Evolutionary conservation across 2,888 invertebrate species (phyloP), one percentile per base, ranked within the genome.

Genomic region (Epistrophe eligans): DNA sequence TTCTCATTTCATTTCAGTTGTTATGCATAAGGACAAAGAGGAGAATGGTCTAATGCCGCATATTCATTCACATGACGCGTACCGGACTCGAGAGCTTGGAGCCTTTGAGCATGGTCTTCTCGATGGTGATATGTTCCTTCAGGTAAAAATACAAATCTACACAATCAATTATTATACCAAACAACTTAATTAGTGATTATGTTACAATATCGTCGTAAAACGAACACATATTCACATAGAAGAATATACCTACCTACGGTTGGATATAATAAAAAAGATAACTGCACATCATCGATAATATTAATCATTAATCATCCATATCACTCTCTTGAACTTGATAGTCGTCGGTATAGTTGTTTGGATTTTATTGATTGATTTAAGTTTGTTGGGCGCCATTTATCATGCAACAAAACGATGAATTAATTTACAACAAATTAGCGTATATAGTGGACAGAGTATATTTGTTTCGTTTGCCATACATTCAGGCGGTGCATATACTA

Each of bases 21-120:
- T 97, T 91, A 97, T 98, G 97, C 97, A 97, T 95, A 97, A 98
- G 94, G 97, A 97, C 91, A 98, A 98, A 92, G 98, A 98, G 92
- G 98, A 98, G 90, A 97, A 97, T 88, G 94, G 94, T 89, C 94
- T 96, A 88, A 93, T 95, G 91, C 92, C 93, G 80, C 96, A 96
- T 92, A 95, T 94, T 67, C 95, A 94, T 91, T 92, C 95, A 88
- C 93, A 95, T 87, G 95, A 95, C 89, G 92, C 93, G 89, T 93
- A 93, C 93, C 94, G 96, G 90, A 94, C 95, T 89, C 94, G 96
- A 91, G 96, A 96, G 91, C 95, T 98, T 92, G 96, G 97, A 48
- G 96, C 97, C 83, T 97, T 97, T 93, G 98, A 98, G 93, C 97
- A 98, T 93, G 96, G 96, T 90, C 96, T 97, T 93, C 95, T 98